Evolutionary conservation across 2,888 invertebrate species (phyloP), one percentile per base, ranked within the genome.

Genomic region (Steinernema hermaphroditum): DNA sequence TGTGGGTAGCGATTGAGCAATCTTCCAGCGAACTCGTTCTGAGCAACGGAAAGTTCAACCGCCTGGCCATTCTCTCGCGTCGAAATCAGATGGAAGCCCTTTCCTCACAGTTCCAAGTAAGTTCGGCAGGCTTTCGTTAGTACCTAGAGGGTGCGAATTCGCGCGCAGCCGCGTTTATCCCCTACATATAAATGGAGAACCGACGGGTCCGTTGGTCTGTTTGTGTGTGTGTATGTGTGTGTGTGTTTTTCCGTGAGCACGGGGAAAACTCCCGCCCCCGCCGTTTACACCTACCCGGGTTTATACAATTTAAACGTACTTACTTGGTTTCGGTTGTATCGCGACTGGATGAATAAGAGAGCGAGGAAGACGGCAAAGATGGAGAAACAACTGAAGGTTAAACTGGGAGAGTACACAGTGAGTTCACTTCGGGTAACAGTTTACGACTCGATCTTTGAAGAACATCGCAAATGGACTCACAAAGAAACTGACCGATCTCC

Each of bases 301-400:
- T 69, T 74, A 74, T 74, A 74, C 73, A 73, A 74, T 74, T 74
- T 62, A 62, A 62, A 62, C 62, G 62, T 29, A 62, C 62, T 62
- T 34, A 29, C 27, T 62, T 32, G 62, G 44, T 78, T 82, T 44
- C 70, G 87, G 88, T 92, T 93, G 87, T 96, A 97, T 88, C 91
- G 96, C 78, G 91, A 91, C 74, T 96, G 96, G 88, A 98, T 99
- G 97, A 93, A 94, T 0, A 92, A 92, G 79, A 94, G 97, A 88
- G 96, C 97, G 0, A 97, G 96, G 88, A 91, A 92, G 74, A 96
- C 97, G 70, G 94, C 94, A 0, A 98, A 96, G 89, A 92, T 96
- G 90, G 98, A 99, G 88, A 97, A 96, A 88, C 97, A 96, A 88
- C 89, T 98, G 32, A 92, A 95, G 88, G 93, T 97, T 73, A 89